These are phyloP conservation scores for Xestia ashworthii DNA, from an alignment of 2,888 invertebrate species.

Conservation along the genomic window DNA sequence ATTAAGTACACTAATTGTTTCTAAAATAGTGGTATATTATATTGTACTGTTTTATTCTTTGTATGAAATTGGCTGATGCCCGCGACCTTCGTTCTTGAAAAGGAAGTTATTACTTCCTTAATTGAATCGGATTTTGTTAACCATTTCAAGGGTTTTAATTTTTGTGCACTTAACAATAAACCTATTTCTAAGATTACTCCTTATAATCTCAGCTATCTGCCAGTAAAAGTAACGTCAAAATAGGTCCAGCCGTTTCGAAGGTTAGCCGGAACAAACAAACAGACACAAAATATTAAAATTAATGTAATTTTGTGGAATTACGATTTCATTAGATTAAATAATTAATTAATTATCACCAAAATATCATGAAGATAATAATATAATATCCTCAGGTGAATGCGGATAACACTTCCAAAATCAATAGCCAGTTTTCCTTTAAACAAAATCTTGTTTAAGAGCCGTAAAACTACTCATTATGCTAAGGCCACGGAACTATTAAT, in stretches of 20 bases:
- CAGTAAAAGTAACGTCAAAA: no score
- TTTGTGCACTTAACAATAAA: no score
- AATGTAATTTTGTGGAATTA: not conserved
- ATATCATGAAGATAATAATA: not conserved
- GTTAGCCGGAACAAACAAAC: no score
- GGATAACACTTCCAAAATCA: slow-evolving; percentile 34
- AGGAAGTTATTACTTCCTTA: no score
- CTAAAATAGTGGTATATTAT: not conserved
- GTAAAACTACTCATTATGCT: slow-evolving; percentile 50
- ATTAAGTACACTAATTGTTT: not conserved
- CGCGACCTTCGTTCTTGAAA: no score
- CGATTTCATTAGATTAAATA: not conserved
- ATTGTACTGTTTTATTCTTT: not conserved
- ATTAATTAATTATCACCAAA: not conserved
- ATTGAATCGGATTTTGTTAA: no score
- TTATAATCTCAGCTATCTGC: no score
- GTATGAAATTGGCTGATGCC: not conserved
- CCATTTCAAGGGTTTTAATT: no score
- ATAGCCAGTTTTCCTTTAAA: slow-evolving; percentile 32
- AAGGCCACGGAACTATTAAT: slow-evolving; percentile 53
- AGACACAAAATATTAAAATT: no score
- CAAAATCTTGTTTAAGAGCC: slow-evolving; percentile 44
- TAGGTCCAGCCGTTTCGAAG: no score
- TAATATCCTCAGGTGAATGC: slow-evolving; percentile 8
- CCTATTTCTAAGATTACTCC: no score